Base-by-base conservation (phyloP, 92 coral and sea anemone genomes). In the Pocillopora meandrina region DNA sequence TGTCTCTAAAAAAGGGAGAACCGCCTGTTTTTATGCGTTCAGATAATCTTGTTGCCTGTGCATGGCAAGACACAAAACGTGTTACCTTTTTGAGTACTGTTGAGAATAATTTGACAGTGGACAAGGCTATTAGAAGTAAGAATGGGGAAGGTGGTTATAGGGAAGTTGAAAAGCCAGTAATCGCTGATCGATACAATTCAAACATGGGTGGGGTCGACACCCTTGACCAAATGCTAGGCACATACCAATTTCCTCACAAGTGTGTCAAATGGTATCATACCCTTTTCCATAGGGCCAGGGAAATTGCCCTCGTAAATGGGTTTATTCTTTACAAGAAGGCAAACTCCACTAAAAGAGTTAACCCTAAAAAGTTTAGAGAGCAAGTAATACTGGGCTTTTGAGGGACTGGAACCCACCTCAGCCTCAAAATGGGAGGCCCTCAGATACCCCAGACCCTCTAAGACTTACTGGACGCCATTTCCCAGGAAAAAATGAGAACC, bases 241-340 rank as follows among this genome's bases (percentile, higher is more conserved):
- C 87, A 64, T 86, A 87, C 81, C 77, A 76, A 68, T 89, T 78
- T 67, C 90, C 90, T 4, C 95, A 86, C 89, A 89, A 92, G 76
- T 82, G 81, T 23, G 64, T 47, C 9, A 90, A 90, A 59, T 93
- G 96, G 96, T 93, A 87, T 66, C 89, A 93, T 16, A 82, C 92
- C 56, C 26, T 90, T 35, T 88, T 78, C 79, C 90, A 85, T 85
- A 87, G 92, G 68, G 88, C 65, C 49, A 19, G 73, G 33, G 92
- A 89, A 59, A 85, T 89, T 80, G 91, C 93, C 57, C 81, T 93
- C 33, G 90, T 89, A n/a, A 93, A 93, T 93, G 96, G 86, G 55
- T 93, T 81, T 55, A 93, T 93, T 57, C 18, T 93, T 18, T 87
- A 90, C 79, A 90, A 36, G 85, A 81, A 90, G 52, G 84, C 87